Evolutionary conservation across 1,140 invertebrate species (phyloP).

Genomic region (Orius insidiosus): DNA sequence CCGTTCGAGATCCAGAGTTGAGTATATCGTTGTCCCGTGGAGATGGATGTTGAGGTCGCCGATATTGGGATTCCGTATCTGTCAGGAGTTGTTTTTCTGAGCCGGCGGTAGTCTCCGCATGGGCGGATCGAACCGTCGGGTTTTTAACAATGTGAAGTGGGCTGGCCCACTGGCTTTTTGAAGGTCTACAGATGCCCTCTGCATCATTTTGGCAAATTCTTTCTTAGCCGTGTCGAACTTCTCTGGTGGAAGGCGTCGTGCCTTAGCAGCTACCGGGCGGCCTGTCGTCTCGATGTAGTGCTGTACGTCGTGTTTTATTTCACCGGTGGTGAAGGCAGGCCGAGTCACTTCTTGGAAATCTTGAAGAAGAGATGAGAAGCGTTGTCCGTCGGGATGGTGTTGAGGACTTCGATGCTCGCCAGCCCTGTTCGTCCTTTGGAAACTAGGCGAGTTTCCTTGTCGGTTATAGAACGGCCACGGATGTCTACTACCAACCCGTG

Average conservation of each 20-base stretch:
- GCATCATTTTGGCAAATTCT: conserved; percentile 23
- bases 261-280: conserved; percentile 23
- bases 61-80: conserved; percentile 25
- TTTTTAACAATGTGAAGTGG: conserved; percentile 30
- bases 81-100: conserved; percentile 25
- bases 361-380: no score
- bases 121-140: conserved; percentile 25
- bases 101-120: conserved; percentile 29
- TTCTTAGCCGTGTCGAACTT: conserved; percentile 19
- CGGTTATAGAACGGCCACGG: not conserved
- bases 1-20: conserved; percentile 27
- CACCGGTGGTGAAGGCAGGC: no score
- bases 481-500: conserved; percentile 1
- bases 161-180: conserved; percentile 26
- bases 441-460: not conserved
- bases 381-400: no score
- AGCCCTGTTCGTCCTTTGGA: no score
- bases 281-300: conserved; percentile 22
- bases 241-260: conserved; percentile 25
- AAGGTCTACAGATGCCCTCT: conserved; percentile 21
- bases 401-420: no score
- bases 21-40: conserved; percentile 25
- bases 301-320: conserved; percentile 18
- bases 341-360: no score
- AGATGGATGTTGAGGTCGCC: conserved; percentile 24